A percentile compares a stretch with the other conserved stretches of the same genome.
Conservation (phyloP, 2,888 invertebrate genomes). For the Fragum fragum region DNA sequence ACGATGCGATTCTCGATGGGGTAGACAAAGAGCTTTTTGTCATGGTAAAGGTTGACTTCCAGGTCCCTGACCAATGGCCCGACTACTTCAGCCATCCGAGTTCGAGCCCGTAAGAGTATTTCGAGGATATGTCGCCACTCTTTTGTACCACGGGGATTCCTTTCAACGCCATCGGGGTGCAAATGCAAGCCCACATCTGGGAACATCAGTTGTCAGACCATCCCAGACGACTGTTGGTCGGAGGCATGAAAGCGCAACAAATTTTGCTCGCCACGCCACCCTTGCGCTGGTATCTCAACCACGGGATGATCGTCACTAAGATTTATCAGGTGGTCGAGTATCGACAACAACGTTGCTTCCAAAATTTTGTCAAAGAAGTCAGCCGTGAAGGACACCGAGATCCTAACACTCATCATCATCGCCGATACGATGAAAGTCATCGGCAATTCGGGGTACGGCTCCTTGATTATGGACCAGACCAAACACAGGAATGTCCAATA, state of each 20-base stretch:
- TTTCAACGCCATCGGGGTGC: slow-evolving; percentile 50
- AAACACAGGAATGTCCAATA: slow-evolving; percentile 52
- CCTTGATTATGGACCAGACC: slow-evolving; percentile 63
- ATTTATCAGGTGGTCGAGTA: slow-evolving; percentile 62
- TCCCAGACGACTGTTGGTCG: slow-evolving; percentile 48
- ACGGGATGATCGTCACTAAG: slow-evolving; percentile 58
- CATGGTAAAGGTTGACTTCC: slow-evolving; percentile 50
- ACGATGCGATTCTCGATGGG: slow-evolving; percentile 29
- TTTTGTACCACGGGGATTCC: slow-evolving; percentile 55
- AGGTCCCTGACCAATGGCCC: slow-evolving; percentile 45
- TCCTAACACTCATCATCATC: slow-evolving; percentile 36
- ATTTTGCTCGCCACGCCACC: slow-evolving; percentile 59
- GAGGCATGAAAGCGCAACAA: slow-evolving; percentile 51
- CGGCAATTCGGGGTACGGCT: slow-evolving; percentile 58
- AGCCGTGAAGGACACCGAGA: slow-evolving; percentile 38
- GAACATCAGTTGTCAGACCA: slow-evolving; percentile 32
- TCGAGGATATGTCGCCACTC: slow-evolving; percentile 52
- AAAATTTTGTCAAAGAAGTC: slow-evolving; percentile 39
- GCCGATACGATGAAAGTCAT: slow-evolving; percentile 52
- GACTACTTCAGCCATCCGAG: slow-evolving; percentile 31
- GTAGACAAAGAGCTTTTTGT: slow-evolving; percentile 45
- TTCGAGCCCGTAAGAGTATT: slow-evolving; percentile 37
- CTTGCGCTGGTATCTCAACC: slow-evolving; percentile 61
- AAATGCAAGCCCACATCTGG: slow-evolving; percentile 49
- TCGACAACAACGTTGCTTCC: slow-evolving; percentile 47